Evolutionary conservation across 2,113 vertebrate genomes (phyloP), one percentile per base, ranked within the genome.

Genomic region (Odocoileus hemionus): DNA sequence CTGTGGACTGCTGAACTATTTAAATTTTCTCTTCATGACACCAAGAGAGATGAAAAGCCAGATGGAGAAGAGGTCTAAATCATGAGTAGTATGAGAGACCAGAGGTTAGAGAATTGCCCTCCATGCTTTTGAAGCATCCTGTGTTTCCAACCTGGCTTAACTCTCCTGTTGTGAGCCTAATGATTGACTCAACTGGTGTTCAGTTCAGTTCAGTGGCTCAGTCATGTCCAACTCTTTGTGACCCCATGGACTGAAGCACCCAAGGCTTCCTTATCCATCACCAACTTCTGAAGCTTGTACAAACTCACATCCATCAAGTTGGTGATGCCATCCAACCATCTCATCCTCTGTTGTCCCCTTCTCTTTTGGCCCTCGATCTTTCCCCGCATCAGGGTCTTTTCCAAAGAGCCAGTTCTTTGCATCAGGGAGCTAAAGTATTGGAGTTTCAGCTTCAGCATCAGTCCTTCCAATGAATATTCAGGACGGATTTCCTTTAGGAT

Each of bases 81-180:
- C 43, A n/a, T 21, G n/a, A 30, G 36, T 2, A 14, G 5, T 28
- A 64, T 70, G 39, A 15, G 84, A 89, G 15, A 36, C 6, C 19
- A 55, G 39, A 21, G 43, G 8, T 3, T n/a, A 21, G 21, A 16
- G 17, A 28, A 1, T 3, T 2, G 1, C 3, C 16, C 9, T 6
- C 15, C 8, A 14, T 10, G 16, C 28, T 92, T 23, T 43, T 9
- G 1, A 57, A 39, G 15, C 11, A 26, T 12, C 25, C 13, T 26
- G 17, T 19, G n/a, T 28, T 21, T 30, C 7, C 50, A 10, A 1
- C 1, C n/a, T 21, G 43, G 10, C 67, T 36, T 6, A 26, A 26
- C 19, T 21, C 33, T 50, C 26, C 10, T 5, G 0, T 10, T 13
- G 13, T 17, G 5, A 47, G 80, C 43, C 23, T 1, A 21, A 43